Evolutionary conservation across 1,140 invertebrate species (phyloP).

Genomic region (Calliphora vicina): DNA sequence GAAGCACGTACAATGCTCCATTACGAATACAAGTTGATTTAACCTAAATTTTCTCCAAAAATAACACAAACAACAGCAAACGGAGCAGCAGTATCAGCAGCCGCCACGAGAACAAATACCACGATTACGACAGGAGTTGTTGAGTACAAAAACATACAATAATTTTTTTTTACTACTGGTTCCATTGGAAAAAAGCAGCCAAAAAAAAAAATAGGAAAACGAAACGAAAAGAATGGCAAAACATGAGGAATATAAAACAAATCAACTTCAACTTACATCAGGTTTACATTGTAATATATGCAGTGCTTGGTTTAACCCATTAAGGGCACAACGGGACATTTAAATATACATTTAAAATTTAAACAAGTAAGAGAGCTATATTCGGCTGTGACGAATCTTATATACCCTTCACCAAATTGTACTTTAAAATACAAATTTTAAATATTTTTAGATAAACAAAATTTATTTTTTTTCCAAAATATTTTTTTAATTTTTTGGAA

Average conservation of each 20-base stretch:
- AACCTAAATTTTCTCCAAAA: conserved; percentile 22
- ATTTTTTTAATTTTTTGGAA: no score
- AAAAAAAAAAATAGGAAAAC: no score
- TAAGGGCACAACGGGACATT: background rate
- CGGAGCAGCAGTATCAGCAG: background rate
- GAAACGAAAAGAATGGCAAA: no score
- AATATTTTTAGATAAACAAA: no score
- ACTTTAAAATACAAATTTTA: no score
- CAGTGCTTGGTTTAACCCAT: conserved; percentile 1
- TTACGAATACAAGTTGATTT: conserved; percentile 28
- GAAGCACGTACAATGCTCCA: conserved; percentile 23
- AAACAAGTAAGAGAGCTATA: no score
- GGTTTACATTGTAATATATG: conserved; percentile 1
- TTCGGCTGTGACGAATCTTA: no score
- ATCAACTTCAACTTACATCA: background rate
- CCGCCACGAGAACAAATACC: background rate
- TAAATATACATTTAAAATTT: no score
- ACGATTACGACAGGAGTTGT: background rate
- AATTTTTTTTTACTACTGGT: background rate
- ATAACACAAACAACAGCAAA: background rate
- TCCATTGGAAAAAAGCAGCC: background rate
- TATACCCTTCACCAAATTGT: no score
- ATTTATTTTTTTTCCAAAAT: no score
- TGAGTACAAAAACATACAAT: background rate
- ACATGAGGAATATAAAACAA: conserved; percentile 3